A percentile compares a stretch with the other conserved stretches of the same genome.
Conservation (phyloP, 1,140 invertebrate genomes). For the Lepidurus packardi region DNA sequence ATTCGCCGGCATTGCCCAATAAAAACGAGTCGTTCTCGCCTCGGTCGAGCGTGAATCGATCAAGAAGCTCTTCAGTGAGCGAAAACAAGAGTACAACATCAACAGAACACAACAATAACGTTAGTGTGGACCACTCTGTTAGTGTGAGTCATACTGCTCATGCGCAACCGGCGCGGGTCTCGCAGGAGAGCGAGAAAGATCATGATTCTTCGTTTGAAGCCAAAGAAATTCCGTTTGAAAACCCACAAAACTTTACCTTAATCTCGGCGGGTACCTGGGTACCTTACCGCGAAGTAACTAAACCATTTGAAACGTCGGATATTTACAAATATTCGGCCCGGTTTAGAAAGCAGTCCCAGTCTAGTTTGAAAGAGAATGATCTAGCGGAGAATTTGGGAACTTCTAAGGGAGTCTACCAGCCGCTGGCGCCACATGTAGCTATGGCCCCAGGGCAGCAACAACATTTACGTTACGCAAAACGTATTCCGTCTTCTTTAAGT, state of each 20-base stretch:
- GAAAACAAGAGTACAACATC: background rate
- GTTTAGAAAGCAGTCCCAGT: conserved; percentile 59
- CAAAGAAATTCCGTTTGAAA: conserved; percentile 54
- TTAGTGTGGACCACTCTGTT: background rate
- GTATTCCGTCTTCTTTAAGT: conserved; percentile 28
- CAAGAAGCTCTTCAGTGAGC: conserved; percentile 7
- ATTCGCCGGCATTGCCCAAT: conserved; percentile 48
- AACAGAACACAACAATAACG: conserved; percentile 12
- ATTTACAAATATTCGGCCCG: conserved; percentile 96
- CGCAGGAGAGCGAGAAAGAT: conserved; percentile 22
- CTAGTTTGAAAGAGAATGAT: conserved; percentile 12
- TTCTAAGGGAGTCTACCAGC: conserved; percentile 49
- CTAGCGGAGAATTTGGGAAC: conserved; percentile 35
- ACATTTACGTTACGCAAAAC: conserved; percentile 22
- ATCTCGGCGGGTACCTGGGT: conserved; percentile 82
- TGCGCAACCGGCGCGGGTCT: conserved; percentile 29
- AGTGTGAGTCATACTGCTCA: conserved; percentile 25
- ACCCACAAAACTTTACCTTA: conserved; percentile 71
- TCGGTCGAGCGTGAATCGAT: conserved; percentile 1
- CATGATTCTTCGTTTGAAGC: conserved; percentile 27
- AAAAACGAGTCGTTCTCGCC: conserved; percentile 24
- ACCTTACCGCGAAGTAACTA: conserved; percentile 86
- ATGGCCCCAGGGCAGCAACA: background rate
- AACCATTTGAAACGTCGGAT: conserved; percentile 94
- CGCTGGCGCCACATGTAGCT: conserved; percentile 42